Evolutionary conservation across 2,888 invertebrate species (phyloP).

Genomic region (Limenitis camilla): DNA sequence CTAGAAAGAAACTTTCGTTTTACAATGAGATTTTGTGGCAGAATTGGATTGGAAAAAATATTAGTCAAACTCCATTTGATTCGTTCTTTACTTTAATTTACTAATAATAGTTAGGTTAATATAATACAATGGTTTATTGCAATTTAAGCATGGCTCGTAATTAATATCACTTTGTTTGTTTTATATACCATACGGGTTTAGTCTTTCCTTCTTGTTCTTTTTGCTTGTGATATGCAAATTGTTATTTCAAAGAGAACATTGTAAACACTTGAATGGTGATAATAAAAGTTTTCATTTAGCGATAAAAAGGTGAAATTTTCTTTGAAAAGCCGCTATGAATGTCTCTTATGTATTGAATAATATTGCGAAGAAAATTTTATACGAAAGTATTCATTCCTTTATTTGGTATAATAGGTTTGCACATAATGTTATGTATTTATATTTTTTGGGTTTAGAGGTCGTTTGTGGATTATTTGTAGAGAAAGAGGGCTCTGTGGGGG

Average conservation of each 20-base stretch:
- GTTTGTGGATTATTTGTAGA: not conserved
- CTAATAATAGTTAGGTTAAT: too few species aligned
- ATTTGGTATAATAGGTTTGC: slow-evolving; percentile 8
- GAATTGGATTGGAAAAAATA: too few species aligned
- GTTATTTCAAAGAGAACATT: too few species aligned
- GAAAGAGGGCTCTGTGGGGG: not conserved
- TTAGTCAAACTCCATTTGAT: too few species aligned
- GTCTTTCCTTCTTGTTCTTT: too few species aligned
- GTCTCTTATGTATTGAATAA: slow-evolving; percentile 11
- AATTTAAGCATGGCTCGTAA: too few species aligned
- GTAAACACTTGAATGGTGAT: not conserved
- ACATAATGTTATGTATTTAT: slow-evolving; percentile 3
- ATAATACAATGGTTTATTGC: too few species aligned
- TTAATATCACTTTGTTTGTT: too few species aligned
- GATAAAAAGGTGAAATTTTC: slow-evolving; percentile 3
- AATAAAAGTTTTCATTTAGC: slow-evolving; percentile 13
- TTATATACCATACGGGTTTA: too few species aligned
- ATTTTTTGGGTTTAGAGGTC: slow-evolving; percentile 1
- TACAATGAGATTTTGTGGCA: not conserved
- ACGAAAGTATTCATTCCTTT: slow-evolving; percentile 3
- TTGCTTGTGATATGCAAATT: too few species aligned
- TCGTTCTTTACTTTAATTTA: too few species aligned
- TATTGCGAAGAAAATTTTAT: slow-evolving; percentile 7
- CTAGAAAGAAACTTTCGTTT: not conserved
- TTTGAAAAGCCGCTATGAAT: slow-evolving; percentile 5